These are phyloP conservation scores for Mongoloraphidia duomilia DNA, from an alignment of 2,888 invertebrate species.

Conservation along the genomic window DNA sequence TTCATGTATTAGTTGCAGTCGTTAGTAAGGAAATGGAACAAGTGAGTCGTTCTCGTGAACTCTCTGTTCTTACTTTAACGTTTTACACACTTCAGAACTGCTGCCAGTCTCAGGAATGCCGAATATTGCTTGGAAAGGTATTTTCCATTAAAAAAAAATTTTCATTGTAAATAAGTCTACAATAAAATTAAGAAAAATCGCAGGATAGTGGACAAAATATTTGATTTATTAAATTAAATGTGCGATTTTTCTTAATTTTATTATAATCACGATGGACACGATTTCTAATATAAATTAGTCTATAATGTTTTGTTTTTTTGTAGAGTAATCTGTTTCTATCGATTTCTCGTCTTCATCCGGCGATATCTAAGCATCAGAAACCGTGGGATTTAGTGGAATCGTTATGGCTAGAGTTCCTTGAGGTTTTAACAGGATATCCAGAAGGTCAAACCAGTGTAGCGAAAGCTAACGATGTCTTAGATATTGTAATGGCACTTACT, in stretches of 20 bases:
- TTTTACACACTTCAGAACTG: conserved; percentile 38
- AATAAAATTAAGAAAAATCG: no score
- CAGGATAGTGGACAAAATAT: no score
- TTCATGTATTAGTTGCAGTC: conserved; percentile 34
- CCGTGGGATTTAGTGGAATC: conserved; percentile 38
- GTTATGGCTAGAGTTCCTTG: conserved; percentile 36
- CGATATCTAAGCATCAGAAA: conserved; percentile 34
- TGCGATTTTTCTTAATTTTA: no score
- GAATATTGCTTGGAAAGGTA: conserved; percentile 47
- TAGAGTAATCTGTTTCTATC: conserved; percentile 35
- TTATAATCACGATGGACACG: no score
- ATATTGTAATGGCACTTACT: conserved; percentile 25
- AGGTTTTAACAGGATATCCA: conserved; percentile 34
- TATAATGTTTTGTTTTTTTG: background rate
- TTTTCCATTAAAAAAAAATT: background rate
- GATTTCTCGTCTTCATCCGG: conserved; percentile 34
- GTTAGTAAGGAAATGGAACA: conserved; percentile 36
- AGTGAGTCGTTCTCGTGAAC: conserved; percentile 30
- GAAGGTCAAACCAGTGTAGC: conserved; percentile 38
- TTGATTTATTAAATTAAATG: no score
- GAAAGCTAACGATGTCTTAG: conserved; percentile 29
- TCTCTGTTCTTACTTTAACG: conserved; percentile 29
- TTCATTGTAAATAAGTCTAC: background rate
- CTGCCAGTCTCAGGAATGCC: conserved; percentile 41
- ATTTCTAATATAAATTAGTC: no score